Evolutionary conservation across 2,113 vertebrate species (phyloP).

Genomic region (Bolborhynchus lineola): DNA sequence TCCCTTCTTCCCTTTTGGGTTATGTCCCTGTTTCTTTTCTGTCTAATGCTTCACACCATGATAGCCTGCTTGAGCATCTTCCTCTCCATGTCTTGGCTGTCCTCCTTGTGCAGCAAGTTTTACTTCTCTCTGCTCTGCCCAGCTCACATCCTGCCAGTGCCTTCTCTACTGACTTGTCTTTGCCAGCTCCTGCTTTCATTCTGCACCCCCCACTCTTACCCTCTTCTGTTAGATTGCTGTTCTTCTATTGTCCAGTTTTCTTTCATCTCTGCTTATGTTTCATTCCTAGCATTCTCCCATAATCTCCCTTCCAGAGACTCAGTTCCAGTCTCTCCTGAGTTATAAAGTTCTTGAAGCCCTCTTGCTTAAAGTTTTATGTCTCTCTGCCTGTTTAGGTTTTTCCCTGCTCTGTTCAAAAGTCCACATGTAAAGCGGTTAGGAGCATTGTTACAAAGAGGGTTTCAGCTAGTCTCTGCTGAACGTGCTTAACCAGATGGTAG

Average conservation of each 20-base stretch:
- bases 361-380: background rate
- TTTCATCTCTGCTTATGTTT: background rate
- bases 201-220: rapidly evolving
- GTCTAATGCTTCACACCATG: rapidly evolving
- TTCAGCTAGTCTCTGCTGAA: background rate
- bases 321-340: background rate
- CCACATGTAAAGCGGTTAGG: background rate
- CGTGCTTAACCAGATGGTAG: background rate
- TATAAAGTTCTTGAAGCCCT: background rate
- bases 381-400: background rate
- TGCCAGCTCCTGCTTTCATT: background rate
- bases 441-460: background rate
- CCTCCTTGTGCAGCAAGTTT: background rate
- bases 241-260: background rate
- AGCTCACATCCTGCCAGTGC: rapidly evolving
- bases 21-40: too few species aligned
- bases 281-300: background rate
- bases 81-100: rapidly evolving
- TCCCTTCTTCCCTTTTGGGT: too few species aligned
- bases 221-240: too few species aligned
- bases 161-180: too few species aligned
- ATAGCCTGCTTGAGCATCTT: too few species aligned
- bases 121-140: background rate
- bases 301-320: background rate
- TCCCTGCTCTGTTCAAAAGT: rapidly evolving